These are phyloP conservation scores for Lasioglossum albipes DNA, from an alignment of 1,140 invertebrate genomes.

Conservation along the genomic window DNA sequence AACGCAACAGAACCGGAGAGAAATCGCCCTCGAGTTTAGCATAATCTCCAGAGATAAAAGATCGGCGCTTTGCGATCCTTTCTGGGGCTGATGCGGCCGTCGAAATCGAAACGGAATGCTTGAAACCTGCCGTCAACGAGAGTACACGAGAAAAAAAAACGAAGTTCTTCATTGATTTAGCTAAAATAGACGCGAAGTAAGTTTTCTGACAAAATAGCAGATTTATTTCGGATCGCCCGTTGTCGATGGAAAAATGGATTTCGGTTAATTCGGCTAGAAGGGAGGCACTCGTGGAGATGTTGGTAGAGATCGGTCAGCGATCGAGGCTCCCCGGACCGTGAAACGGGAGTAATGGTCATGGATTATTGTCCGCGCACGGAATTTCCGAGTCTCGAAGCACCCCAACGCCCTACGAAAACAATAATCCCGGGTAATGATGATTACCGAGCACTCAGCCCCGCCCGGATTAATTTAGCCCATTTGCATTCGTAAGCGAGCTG, in stretches of 20 bases:
- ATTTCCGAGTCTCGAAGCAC: conserved; percentile 34
- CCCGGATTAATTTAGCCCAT: conserved; percentile 64
- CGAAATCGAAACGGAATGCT: no score
- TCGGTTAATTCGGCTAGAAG: no score
- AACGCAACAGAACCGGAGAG: background rate
- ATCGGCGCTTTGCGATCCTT: background rate
- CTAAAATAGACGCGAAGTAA: no score
- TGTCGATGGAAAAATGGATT: no score
- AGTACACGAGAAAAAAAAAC: no score
- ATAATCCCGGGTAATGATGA: conserved; percentile 68
- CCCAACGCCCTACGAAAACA: conserved; percentile 56
- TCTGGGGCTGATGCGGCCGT: no score
- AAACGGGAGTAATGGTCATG: background rate
- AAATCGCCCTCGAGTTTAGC: conserved; percentile 16
- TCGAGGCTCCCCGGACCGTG: background rate
- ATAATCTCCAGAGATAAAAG: conserved; percentile 12
- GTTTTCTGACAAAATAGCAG: no score
- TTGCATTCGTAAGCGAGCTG: conserved; percentile 33
- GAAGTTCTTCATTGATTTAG: no score
- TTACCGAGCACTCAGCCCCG: conserved; percentile 63
- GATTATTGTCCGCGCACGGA: conserved; percentile 10
- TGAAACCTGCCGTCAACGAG: no score
- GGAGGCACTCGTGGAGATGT: background rate
- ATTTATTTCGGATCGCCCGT: no score
- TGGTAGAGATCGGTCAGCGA: background rate